Evolutionary conservation across 2,888 invertebrate genomes (phyloP), one percentile per base, ranked within the genome.

Genomic region (Eulithis prunata): DNA sequence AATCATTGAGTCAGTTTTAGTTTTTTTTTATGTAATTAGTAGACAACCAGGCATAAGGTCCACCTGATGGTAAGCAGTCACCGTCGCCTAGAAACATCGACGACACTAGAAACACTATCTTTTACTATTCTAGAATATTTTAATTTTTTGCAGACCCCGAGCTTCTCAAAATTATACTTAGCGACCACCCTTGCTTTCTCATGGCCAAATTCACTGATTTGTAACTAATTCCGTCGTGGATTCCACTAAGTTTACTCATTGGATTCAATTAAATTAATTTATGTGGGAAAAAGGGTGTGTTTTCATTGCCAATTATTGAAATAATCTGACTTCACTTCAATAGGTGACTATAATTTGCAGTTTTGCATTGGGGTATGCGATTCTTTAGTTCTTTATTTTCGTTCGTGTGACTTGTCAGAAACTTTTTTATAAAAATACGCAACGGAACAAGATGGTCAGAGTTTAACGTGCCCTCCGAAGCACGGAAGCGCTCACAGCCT

Each of bases 201-300:
- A 57, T 7, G 21, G 54, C 38, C n/a, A n/a, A n/a, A 63, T 60
- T 63, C 63, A 67, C 21, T 63, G 67, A 57, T 49, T 63, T 67
- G 63, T 41, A 14, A 64, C 46, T 67, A 67, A 63, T 64, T 0
- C 21, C n/a, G 11, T 41, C 47, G 36, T 3, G 13, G 14, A n/a
- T 14, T 32, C 43, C 4, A 11, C 8, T 14, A 47, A 8, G 47
- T 8, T 47, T 49, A 11, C 13, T 21, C 13, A 55, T 41, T 41
- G 62, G 43, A 58, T 13, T 38, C 58, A 68, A 73, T 71, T 66
- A 71, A 67, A 62, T 58, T 70, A 71, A 73, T 73, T 61, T 70
- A 68, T 73, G 72, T 73, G 72, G 67, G 72, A 73, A 72, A 43
- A 59, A 55, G 43, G 66, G 64, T 36, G 13, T 71, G 68, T 71